A percentile compares a stretch with the other conserved stretches of the same genome.
phyloP scores from a whole-genome alignment of 1,140 invertebrate species.

The Euschistus heros region DNA sequence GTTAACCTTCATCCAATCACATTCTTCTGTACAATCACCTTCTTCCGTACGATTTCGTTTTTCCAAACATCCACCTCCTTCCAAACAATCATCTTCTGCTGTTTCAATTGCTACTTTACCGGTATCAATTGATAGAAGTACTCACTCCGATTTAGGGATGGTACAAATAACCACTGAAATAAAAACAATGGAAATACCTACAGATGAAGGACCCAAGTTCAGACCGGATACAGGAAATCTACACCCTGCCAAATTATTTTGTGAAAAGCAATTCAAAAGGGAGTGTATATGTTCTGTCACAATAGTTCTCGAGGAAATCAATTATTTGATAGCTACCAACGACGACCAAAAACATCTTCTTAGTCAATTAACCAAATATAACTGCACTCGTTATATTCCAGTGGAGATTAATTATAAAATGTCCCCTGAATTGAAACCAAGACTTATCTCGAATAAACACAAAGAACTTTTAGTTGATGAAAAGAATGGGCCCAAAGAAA shows the following conservation, averaged over 20 bases:
- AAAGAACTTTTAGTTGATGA: slow-evolving; percentile 11
- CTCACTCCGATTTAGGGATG: too few relatives aligned
- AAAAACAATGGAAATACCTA: too few relatives aligned
- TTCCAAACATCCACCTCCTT: too few relatives aligned
- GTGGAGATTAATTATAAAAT: background rate
- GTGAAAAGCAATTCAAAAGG: background rate
- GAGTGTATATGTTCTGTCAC: background rate
- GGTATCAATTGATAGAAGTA: too few relatives aligned
- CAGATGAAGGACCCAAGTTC: too few relatives aligned
- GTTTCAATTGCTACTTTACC: too few relatives aligned
- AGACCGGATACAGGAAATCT: background rate
- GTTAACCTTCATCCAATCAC: too few relatives aligned
- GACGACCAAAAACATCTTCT: background rate
- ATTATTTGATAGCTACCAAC: background rate
- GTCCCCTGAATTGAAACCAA: slow-evolving; percentile 13
- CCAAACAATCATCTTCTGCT: too few relatives aligned
- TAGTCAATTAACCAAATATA: background rate
- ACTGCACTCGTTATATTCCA: background rate
- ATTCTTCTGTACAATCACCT: too few relatives aligned
- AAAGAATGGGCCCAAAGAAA: slow-evolving; percentile 18
- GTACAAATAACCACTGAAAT: too few relatives aligned
- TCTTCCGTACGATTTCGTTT: too few relatives aligned
- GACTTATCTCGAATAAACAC: slow-evolving; percentile 16
- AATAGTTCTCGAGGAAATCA: background rate
- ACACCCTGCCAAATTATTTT: background rate